phyloP scores from a whole-genome alignment of 2,888 invertebrate genomes.

The Lasioglossum zephyrum region DNA sequence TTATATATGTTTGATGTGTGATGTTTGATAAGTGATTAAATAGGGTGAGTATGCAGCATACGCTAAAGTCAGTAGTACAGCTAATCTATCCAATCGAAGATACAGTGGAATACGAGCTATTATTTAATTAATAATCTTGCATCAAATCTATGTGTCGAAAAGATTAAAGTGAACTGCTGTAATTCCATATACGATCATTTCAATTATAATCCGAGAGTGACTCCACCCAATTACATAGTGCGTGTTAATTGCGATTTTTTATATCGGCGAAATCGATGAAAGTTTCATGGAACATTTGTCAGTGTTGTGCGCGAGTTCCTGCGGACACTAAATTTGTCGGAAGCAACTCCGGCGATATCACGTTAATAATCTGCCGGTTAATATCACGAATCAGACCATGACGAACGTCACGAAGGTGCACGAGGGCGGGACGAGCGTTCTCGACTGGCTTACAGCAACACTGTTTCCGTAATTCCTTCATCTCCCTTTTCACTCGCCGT shows the following conservation, averaged over 20 bases:
- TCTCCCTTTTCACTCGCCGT: background rate
- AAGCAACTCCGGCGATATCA: background rate
- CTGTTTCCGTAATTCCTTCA: constrained; percentile 31
- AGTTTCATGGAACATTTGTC: background rate
- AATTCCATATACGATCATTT: background rate
- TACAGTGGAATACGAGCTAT: background rate
- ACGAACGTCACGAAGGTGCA: constrained; percentile 18
- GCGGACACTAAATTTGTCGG: background rate
- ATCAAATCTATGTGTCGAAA: background rate
- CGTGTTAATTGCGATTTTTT: background rate
- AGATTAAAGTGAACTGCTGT: background rate
- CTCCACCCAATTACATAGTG: background rate
- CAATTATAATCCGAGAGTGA: background rate
- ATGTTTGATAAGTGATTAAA: background rate
- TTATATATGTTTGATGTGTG: background rate
- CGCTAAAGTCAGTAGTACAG: background rate
- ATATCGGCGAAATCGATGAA: too few relatives aligned
- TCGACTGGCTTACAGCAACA: background rate
- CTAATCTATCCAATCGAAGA: background rate
- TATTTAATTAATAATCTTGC: background rate
- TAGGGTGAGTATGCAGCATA: background rate
- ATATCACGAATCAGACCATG: constrained; percentile 42
- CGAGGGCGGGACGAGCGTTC: background rate
- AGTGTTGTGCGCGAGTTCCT: background rate
- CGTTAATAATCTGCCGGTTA: constrained; percentile 42